A percentile compares a stretch with the other conserved stretches of the same genome.
phyloP scores from a whole-genome alignment of 2,113 vertebrate genomes.

The Paracanthobrama guichenoti region DNA sequence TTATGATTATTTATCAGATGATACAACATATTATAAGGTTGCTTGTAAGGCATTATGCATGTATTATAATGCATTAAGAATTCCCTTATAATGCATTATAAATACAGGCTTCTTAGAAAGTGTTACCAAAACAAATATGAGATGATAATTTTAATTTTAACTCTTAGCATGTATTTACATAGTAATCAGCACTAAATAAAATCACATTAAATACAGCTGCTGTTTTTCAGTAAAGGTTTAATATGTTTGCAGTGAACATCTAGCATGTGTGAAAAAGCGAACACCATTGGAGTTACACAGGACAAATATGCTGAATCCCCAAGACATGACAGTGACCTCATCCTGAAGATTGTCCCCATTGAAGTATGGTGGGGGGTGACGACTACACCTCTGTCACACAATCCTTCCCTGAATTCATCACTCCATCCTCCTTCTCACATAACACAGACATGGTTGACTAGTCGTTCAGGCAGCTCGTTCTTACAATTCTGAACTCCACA shows the following conservation, averaged over 20 bases:
- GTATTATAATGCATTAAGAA: no score
- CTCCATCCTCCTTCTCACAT: conserved; percentile 11
- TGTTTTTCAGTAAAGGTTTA: not conserved
- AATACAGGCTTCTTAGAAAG: no score
- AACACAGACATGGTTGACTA: not conserved
- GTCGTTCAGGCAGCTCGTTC: not conserved
- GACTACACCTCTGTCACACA: conserved; percentile 5
- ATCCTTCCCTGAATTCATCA: conserved; percentile 1
- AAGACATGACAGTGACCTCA: conserved; percentile 10
- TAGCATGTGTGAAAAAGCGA: conserved; percentile 1
- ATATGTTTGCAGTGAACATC: not conserved
- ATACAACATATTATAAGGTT: no score
- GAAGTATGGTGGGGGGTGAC: not conserved
- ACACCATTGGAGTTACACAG: not conserved
- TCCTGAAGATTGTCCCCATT: not conserved
- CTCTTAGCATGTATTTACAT: not conserved
- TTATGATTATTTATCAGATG: no score
- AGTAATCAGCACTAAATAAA: not conserved
- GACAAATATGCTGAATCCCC: not conserved
- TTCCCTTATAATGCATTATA: no score
- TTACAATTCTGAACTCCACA: not conserved
- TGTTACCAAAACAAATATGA: not conserved
- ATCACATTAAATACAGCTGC: not conserved
- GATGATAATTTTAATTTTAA: not conserved
- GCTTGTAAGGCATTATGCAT: no score